Base-by-base conservation (phyloP, 2,113 vertebrate genomes). In the Limanda limanda region DNA sequence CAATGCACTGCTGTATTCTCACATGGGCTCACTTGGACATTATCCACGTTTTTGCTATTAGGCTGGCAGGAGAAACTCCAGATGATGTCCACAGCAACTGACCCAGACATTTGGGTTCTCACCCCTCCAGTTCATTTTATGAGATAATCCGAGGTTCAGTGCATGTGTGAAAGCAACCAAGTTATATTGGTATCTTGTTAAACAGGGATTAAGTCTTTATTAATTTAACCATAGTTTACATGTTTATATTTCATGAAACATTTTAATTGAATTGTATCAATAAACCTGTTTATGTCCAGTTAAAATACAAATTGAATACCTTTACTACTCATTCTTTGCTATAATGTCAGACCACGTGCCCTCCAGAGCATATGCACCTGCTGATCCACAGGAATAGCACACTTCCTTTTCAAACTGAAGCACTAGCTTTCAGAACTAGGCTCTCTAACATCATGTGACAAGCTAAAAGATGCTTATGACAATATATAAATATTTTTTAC, bases 351-450 rank as follows among this genome's bases (percentile, higher is more conserved):
- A 20, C 7, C 20, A 68, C 9, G 15, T 23, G 42, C 40, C 24
- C 35, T 77, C 63, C 40, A 54, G 23, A 72, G 18, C 5, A 68
- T 13, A 10, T 23, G 27, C 10, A 48, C 40, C 24, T 20, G 17
- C 54, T 68, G 66, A 55, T 70, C 25, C 1, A 55, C 57, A 14
- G 47, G 63, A 62, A 68, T 13, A 7, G 31, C 35, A 47, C 18
- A 31, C 15, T 54, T 35, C 20, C 3, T 57, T 65, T 74, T 65
- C 51, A 57, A 74, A 42, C 47, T 12, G 18, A 27, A 73, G 21
- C 27, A 24, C 10, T 37, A 21, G 51, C 40, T 37, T 64, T 74
- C 61, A 64, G 7, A 45, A 59, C 59, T 54, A 24, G 27, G 12
- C 15, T 65, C 31, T 18, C 27, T 7, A 45, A 24, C 23, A 70